These are phyloP conservation scores for Polyommatus iphigenia DNA, from an alignment of 2,888 invertebrate species.

Conservation along the genomic window DNA sequence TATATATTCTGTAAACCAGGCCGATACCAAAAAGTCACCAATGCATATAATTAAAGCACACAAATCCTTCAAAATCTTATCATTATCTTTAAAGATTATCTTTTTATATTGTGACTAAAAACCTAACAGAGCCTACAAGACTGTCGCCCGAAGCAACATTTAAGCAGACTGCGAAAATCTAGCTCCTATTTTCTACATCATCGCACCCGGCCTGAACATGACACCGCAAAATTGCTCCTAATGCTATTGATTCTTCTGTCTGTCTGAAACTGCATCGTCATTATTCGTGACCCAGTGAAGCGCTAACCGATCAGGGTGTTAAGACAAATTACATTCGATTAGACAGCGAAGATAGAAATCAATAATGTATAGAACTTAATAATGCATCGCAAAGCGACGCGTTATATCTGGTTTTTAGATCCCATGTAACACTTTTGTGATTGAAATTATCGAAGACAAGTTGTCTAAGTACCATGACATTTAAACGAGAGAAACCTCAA, in stretches of 20 bases:
- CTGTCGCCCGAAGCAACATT: background rate
- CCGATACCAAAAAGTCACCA: too few relatives aligned
- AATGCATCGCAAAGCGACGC: background rate
- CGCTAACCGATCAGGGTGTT: background rate
- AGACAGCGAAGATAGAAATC: background rate
- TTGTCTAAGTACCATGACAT: too few relatives aligned
- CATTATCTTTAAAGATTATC: too few relatives aligned
- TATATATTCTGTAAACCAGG: too few relatives aligned
- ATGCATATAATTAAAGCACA: too few relatives aligned
- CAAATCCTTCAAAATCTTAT: too few relatives aligned
- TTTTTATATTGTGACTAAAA: background rate
- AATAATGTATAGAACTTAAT: background rate
- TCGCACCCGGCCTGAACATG: constrained; percentile 7
- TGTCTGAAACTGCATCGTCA: background rate
- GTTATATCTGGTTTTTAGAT: background rate
- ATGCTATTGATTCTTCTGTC: constrained; percentile 8
- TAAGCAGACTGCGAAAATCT: background rate
- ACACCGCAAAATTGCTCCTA: constrained; percentile 1
- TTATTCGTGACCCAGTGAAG: constrained; percentile 9
- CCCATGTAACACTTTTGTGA: background rate
- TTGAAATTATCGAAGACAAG: too few relatives aligned
- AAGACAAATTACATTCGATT: background rate
- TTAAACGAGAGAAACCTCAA: background rate
- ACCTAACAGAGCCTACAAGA: background rate
- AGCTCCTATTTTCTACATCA: constrained; percentile 13